Evolutionary conservation across 2,888 invertebrate species (phyloP), one percentile per base, ranked within the genome.

Genomic region (Deroplatys truncata): DNA sequence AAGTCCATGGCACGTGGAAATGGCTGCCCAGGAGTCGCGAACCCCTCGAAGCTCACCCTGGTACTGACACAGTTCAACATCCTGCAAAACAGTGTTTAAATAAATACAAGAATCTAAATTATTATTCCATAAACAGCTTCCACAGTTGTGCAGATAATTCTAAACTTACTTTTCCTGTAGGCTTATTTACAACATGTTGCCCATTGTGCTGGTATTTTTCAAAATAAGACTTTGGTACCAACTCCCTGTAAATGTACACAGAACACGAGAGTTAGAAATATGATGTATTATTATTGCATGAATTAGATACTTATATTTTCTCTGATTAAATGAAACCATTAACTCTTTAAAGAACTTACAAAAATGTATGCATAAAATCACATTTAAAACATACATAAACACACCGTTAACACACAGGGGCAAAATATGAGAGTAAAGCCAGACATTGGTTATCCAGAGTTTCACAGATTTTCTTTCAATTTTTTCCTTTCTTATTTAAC

Each of bases 1-100:
- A 90, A 94, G 91, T 86, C 97, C 97, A 90, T 94, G 94, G 93
- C 98, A 98, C 8, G 98, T 98, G 88, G 98, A 98, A 88, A 98
- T 93, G 1, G 98, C 98, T 89, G 96, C 98, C 96, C 97, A 97
- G 7, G 98, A 98, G 89, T 95, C 94, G 2, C 95, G 94, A 91
- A 95, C 94, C 90, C 95, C 96, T 91, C 96, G 94, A 89, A 98
- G 95, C 91, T 94, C 95, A 90, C 98, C 98, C 92, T 95, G 95
- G 92, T 97, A 97, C 92, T 97, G 97, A 93, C 97, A 97, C 92
- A 96, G 93, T 92, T 96, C 95, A 90, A 96, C 92, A 92, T 97
- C 96, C 97, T 97, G 94, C 25, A 94, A 93, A 88, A 72, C 7
- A 72, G 5, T 84, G 84, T 84, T 84, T 84, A 15, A n/a, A 28